These are phyloP conservation scores for Coluber constrictor DNA, from an alignment of 2,797 vertebrate species.

Conservation along the genomic window DNA sequence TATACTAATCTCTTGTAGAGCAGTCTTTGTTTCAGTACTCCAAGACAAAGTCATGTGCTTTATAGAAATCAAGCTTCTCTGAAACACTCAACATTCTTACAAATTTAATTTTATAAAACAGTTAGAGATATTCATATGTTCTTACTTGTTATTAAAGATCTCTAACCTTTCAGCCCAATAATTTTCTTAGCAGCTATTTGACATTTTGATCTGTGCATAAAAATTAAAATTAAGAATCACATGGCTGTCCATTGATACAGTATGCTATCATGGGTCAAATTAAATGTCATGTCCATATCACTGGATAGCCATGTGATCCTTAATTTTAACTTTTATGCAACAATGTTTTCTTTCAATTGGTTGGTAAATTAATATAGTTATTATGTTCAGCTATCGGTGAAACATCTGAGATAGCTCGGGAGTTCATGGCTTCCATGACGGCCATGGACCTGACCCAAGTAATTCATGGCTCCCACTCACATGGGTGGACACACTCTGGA, in stretches of 20 bases:
- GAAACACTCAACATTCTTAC: neutral
- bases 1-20: neutral
- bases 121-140: neutral
- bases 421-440: no score
- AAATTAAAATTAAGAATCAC: neutral
- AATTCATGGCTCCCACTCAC: no score
- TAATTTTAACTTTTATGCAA: neutral
- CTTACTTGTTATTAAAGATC: constrained; percentile 4
- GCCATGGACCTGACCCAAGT: no score
- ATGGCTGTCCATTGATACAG: neutral
- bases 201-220: neutral
- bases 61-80: neutral
- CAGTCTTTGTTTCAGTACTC: neutral
- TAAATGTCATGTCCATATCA: accelerated
- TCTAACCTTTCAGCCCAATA: neutral
- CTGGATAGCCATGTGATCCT: neutral
- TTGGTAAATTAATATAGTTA: neutral
- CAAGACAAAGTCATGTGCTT: neutral
- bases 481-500: no score
- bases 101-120: neutral
- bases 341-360: neutral
- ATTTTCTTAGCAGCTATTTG: neutral
- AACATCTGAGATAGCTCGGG: no score
- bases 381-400: neutral
- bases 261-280: neutral